A percentile compares a stretch with the other conserved stretches of the same genome.
Conservation (phyloP, 2,797 vertebrate genomes). For the Poecilia gillii region DNA sequence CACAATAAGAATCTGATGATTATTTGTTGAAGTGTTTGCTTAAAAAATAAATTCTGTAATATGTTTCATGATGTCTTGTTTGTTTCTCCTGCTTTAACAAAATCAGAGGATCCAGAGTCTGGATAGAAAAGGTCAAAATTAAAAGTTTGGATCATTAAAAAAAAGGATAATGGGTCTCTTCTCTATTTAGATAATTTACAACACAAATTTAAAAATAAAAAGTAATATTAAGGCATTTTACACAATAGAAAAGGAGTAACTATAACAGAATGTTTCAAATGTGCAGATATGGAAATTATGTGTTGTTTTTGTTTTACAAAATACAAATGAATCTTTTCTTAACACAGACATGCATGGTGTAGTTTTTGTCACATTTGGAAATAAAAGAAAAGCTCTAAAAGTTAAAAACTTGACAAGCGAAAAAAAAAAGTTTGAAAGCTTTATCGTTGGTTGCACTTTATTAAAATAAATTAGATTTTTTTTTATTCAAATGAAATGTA, state of each 20-base stretch:
- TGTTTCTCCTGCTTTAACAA: too few species aligned
- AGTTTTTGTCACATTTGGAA: conserved; percentile 1
- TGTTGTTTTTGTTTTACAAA: neutral
- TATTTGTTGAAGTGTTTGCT: too few species aligned
- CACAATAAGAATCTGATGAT: too few species aligned
- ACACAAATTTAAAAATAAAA: neutral
- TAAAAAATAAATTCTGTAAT: too few species aligned
- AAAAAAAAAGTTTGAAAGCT: conserved; percentile 2
- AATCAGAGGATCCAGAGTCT: neutral
- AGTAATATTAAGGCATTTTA: neutral
- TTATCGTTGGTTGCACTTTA: neutral
- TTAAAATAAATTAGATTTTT: neutral
- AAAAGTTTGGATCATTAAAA: neutral
- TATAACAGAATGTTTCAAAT: neutral
- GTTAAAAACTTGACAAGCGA: neutral
- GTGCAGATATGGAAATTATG: neutral
- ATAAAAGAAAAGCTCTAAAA: neutral
- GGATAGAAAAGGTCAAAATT: neutral
- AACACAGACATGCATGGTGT: neutral
- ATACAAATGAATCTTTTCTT: neutral
- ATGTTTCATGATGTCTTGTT: too few species aligned
- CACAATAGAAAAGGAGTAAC: neutral
- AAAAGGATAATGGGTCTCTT: too few species aligned
- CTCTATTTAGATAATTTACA: too few species aligned
- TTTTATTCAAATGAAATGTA: neutral